A percentile compares a stretch with the other conserved stretches of the same genome.
phyloP scores from a whole-genome alignment of 2,888 invertebrate genomes.

The Aleiodes testaceus region DNA sequence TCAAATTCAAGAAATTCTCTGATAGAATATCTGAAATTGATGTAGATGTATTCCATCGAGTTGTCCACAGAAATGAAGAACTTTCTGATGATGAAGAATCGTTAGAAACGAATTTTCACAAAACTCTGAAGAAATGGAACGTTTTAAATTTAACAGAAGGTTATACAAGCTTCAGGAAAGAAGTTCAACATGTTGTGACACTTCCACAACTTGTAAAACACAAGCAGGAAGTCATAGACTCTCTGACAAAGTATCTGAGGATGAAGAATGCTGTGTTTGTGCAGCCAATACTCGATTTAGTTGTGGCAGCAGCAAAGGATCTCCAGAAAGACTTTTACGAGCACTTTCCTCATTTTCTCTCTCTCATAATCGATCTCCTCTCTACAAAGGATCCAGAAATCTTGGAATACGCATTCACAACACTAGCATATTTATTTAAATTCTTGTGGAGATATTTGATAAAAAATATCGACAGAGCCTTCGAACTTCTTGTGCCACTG shows the following conservation, averaged over 20 bases:
- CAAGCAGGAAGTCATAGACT: constrained; percentile 83
- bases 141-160: constrained; percentile 90
- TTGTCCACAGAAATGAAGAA: constrained; percentile 83
- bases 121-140: constrained; percentile 91
- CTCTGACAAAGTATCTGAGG: constrained; percentile 83
- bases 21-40: constrained; percentile 90
- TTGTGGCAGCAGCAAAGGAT: constrained; percentile 90
- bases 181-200: constrained; percentile 84
- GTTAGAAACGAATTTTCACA: constrained; percentile 85
- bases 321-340: constrained; percentile 90
- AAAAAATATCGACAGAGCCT: constrained; percentile 83
- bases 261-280: constrained; percentile 82
- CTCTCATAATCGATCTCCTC: constrained; percentile 81
- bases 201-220: constrained; percentile 88
- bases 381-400: constrained; percentile 87
- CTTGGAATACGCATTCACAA: constrained; percentile 89
- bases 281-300: constrained; percentile 90
- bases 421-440: constrained; percentile 93
- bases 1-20: constrained; percentile 91
- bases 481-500: constrained; percentile 83
- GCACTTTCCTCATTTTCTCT: constrained; percentile 86
- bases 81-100: constrained; percentile 82
- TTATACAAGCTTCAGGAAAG: constrained; percentile 84
- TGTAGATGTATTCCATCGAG: constrained; percentile 89
- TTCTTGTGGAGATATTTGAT: constrained; percentile 88